These are phyloP conservation scores for Sesia bembeciformis DNA, from an alignment of 2,888 invertebrate species.

Conservation along the genomic window DNA sequence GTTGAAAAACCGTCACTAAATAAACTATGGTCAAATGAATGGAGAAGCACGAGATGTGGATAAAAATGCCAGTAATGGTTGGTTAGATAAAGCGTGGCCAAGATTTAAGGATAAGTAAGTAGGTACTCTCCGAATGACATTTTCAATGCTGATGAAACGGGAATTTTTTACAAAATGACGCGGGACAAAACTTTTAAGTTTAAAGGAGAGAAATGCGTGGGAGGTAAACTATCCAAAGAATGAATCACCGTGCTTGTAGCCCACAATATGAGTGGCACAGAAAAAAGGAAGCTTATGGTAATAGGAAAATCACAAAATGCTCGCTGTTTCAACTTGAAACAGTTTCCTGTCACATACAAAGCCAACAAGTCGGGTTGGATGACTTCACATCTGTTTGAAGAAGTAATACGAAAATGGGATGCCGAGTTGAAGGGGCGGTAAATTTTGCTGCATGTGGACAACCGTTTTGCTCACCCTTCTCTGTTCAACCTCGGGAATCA, in stretches of 20 bases:
- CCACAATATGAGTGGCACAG: too few relatives aligned
- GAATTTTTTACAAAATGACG: conserved; percentile 19
- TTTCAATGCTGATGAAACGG: conserved; percentile 21
- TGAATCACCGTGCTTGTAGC: too few relatives aligned
- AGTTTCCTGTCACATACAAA: conserved; percentile 13
- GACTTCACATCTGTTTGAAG: conserved; percentile 15
- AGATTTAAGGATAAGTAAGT: conserved; percentile 9
- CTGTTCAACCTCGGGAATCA: conserved; percentile 14
- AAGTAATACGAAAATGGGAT: conserved; percentile 16
- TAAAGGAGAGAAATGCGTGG: conserved; percentile 7
- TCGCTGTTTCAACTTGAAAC: conserved; percentile 19
- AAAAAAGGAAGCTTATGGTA: too few relatives aligned
- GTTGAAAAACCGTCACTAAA: too few relatives aligned
- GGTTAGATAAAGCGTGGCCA: conserved; percentile 18
- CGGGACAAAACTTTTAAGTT: conserved; percentile 20
- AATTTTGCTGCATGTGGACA: conserved; percentile 23
- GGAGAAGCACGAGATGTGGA: too few relatives aligned
- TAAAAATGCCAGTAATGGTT: conserved; percentile 14
- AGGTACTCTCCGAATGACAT: conserved; percentile 10
- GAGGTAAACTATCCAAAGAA: too few relatives aligned
- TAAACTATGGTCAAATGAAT: too few relatives aligned
- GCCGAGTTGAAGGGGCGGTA: conserved; percentile 16
- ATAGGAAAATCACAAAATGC: conserved; percentile 19
- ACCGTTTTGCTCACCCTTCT: conserved; percentile 17
- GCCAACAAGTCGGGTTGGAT: conserved; percentile 23